Percentiles rank a stretch among this genome's conserved stretches.
These are phyloP conservation scores for Drosophila emarginata DNA, from an alignment of 2,888 invertebrate species.

Conservation along the genomic window DNA sequence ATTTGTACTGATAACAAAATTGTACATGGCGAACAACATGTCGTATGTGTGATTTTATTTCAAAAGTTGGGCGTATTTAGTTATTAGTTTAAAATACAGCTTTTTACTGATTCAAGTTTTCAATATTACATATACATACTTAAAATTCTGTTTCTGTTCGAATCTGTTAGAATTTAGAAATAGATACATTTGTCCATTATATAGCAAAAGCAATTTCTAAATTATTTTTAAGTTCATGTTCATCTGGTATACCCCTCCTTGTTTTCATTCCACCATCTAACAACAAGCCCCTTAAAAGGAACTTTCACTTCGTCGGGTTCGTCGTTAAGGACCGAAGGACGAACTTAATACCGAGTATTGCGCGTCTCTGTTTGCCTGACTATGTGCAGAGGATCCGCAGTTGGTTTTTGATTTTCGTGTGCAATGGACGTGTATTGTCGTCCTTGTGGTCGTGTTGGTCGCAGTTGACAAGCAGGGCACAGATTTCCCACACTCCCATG, in stretches of 20 bases:
- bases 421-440: slow-evolving; percentile 50
- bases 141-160: no score
- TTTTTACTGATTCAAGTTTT: no score
- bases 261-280: not conserved
- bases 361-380: slow-evolving; percentile 25
- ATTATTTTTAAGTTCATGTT: slow-evolving; percentile 20
- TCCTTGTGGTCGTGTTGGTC: not conserved
- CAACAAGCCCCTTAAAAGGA: not conserved
- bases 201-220: slow-evolving; percentile 17
- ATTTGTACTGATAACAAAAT: slow-evolving; percentile 7
- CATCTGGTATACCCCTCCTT: not conserved
- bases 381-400: slow-evolving; percentile 57
- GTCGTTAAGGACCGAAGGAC: slow-evolving; percentile 42
- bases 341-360: slow-evolving; percentile 31
- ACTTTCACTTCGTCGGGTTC: slow-evolving; percentile 44
- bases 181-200: not conserved
- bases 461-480: slow-evolving; percentile 4
- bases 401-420: slow-evolving; percentile 70
- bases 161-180: no score
- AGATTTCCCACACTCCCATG: not conserved
- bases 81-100: not conserved
- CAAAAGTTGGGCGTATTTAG: slow-evolving; percentile 71
- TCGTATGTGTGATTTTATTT: slow-evolving; percentile 76
- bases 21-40: slow-evolving; percentile 7
- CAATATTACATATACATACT: no score